These are phyloP conservation scores for Limenitis camilla DNA, from an alignment of 2,888 invertebrate species.

Conservation along the genomic window DNA sequence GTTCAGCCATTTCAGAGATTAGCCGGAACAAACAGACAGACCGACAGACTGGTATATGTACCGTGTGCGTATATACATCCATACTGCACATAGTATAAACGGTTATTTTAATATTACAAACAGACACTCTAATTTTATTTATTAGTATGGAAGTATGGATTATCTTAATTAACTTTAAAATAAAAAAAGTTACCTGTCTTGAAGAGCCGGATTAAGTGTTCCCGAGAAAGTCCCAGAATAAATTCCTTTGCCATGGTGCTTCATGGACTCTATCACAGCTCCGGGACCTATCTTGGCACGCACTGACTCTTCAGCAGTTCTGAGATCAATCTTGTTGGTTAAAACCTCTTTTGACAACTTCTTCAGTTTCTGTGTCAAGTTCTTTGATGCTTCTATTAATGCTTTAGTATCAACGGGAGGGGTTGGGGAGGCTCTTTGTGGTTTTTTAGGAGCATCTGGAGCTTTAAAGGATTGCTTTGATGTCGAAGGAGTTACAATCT, in stretches of 20 bases:
- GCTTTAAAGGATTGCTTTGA: slow-evolving; percentile 58
- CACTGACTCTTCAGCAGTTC: slow-evolving; percentile 63
- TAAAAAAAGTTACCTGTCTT: slow-evolving; percentile 78
- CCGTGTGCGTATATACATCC: too few relatives aligned
- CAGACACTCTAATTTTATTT: too few relatives aligned
- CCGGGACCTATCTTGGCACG: slow-evolving; percentile 73
- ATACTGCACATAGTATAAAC: too few relatives aligned
- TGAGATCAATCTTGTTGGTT: slow-evolving; percentile 77
- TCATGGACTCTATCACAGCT: slow-evolving; percentile 93
- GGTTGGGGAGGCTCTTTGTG: slow-evolving; percentile 48
- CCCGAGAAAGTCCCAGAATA: slow-evolving; percentile 98
- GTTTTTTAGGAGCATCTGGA: slow-evolving; percentile 56
- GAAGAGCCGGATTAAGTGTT: slow-evolving; percentile 92
- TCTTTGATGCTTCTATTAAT: slow-evolving; percentile 91
- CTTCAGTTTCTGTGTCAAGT: slow-evolving; percentile 91
- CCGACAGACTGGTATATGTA: too few relatives aligned
- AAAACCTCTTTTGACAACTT: slow-evolving; percentile 92
- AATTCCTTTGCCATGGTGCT: slow-evolving; percentile 94
- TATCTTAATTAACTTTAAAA: not conserved
- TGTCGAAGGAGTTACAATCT: slow-evolving; percentile 51
- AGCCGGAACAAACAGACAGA: too few relatives aligned
- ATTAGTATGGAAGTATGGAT: too few relatives aligned
- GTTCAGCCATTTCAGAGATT: too few relatives aligned
- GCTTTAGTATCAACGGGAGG: slow-evolving; percentile 80
- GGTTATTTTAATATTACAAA: too few relatives aligned